These are phyloP conservation scores for Anthonomus grandis DNA, from an alignment of 1,140 invertebrate genomes.

Conservation along the genomic window DNA sequence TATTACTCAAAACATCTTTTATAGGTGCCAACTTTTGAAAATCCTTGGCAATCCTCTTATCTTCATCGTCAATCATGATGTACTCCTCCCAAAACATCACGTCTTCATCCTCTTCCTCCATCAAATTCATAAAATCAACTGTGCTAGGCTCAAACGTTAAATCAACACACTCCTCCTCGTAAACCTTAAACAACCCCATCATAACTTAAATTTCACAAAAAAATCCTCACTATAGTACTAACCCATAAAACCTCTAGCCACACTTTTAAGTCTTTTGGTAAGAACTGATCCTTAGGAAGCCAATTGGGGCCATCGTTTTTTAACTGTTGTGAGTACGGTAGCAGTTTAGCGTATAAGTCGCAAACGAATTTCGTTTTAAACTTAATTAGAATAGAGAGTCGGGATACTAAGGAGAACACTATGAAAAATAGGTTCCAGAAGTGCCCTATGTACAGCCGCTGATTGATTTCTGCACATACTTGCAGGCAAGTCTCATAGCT, in stretches of 20 bases:
- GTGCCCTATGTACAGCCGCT: conserved; percentile 50
- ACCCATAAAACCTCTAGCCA: conserved; percentile 52
- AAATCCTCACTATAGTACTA: background rate
- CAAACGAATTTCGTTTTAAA: conserved; percentile 47
- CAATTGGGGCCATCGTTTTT: conserved; percentile 46
- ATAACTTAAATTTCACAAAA: background rate
- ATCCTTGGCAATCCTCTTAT: conserved; percentile 13
- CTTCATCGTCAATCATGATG: conserved; percentile 30
- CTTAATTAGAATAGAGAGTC: conserved; percentile 49
- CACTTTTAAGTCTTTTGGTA: conserved; percentile 47
- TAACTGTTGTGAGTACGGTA: conserved; percentile 44
- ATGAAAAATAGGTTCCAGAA: conserved; percentile 50
- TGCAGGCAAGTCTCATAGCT: conserved; percentile 43
- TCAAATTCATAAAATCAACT: conserved; percentile 23
- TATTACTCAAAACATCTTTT: too few relatives aligned
- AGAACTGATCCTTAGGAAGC: conserved; percentile 47
- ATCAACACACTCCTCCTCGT: conserved; percentile 26
- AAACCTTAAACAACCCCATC: conserved; percentile 12
- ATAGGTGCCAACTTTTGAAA: conserved; percentile 4
- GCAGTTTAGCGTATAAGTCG: conserved; percentile 50
- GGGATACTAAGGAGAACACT: conserved; percentile 49
- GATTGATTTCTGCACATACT: conserved; percentile 45
- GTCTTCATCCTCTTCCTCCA: conserved; percentile 27
- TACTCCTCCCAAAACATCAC: conserved; percentile 28
- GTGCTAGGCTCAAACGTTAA: conserved; percentile 19